These are phyloP conservation scores for Thinocorus orbignyianus DNA, from an alignment of 2,113 vertebrate genomes.

Conservation along the genomic window DNA sequence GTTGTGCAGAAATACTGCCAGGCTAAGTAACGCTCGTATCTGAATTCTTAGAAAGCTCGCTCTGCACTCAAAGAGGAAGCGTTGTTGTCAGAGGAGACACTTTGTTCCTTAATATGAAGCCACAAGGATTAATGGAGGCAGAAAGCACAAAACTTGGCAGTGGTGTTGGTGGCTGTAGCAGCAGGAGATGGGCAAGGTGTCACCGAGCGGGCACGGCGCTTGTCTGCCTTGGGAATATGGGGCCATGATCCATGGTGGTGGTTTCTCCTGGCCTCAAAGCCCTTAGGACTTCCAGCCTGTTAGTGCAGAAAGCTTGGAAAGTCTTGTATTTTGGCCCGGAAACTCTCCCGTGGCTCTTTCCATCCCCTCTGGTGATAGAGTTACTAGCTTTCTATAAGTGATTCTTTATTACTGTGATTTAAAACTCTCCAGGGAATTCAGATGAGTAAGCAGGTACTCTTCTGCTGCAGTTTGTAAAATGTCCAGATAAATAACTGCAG, in stretches of 20 bases:
- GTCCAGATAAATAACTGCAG: neutral
- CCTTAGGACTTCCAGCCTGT: neutral
- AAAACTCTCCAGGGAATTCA: neutral
- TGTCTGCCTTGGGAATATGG: accelerated
- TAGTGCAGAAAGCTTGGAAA: neutral
- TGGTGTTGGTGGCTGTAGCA: accelerated
- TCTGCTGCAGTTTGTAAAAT: neutral
- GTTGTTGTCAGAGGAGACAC: neutral
- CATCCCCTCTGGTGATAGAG: neutral
- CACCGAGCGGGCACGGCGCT: accelerated
- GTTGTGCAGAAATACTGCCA: neutral
- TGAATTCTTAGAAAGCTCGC: conserved; percentile 8
- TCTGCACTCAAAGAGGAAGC: neutral
- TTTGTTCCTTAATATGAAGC: neutral
- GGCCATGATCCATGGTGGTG: too few species aligned
- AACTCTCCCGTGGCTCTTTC: neutral
- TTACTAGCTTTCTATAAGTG: neutral
- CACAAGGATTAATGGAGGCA: neutral
- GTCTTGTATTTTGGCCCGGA: neutral
- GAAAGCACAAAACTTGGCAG: neutral
- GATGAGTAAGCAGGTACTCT: conserved; percentile 17
- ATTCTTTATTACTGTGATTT: conserved; percentile 30
- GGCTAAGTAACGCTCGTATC: neutral
- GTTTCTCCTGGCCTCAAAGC: neutral
- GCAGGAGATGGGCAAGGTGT: neutral